These are phyloP conservation scores for Ditylenchus weischeri DNA, from an alignment of 2,888 invertebrate genomes.

Conservation along the genomic window DNA sequence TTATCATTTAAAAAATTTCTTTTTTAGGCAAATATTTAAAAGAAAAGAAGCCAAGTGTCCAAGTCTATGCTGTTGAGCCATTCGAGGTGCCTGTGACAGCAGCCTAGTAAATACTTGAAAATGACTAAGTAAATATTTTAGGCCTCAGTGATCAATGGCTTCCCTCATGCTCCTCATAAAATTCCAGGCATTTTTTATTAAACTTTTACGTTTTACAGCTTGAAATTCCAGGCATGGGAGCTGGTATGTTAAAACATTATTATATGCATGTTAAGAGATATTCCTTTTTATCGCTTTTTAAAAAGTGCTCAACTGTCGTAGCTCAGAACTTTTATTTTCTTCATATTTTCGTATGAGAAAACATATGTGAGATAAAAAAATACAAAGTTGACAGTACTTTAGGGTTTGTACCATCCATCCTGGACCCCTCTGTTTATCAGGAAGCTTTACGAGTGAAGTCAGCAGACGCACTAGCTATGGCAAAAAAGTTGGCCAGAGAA, in stretches of 20 bases:
- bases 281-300: no score
- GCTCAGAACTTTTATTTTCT: constrained; percentile 1
- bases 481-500: constrained; percentile 47
- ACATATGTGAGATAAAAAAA: constrained; percentile 40
- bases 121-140: neutral
- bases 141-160: constrained; percentile 14
- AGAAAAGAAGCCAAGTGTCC: constrained; percentile 47
- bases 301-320: no score
- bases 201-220: no score
- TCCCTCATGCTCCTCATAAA: constrained; percentile 41
- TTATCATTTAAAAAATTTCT: constrained; percentile 1
- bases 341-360: constrained; percentile 3
- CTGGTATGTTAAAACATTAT: neutral
- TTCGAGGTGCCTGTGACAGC: constrained; percentile 34
- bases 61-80: constrained; percentile 47
- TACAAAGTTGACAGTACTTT: constrained; percentile 37
- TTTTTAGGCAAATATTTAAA: constrained; percentile 36
- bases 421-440: constrained; percentile 43
- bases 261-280: no score
- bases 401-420: constrained; percentile 42
- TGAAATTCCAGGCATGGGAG: constrained; percentile 46
- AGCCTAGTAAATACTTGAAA: neutral
- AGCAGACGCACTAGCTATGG: constrained; percentile 54
- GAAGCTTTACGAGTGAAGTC: constrained; percentile 40
- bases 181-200: constrained; percentile 53